These are phyloP conservation scores for Benitochromis conjunctus DNA, from an alignment of 2,113 vertebrate genomes.

Conservation along the genomic window DNA sequence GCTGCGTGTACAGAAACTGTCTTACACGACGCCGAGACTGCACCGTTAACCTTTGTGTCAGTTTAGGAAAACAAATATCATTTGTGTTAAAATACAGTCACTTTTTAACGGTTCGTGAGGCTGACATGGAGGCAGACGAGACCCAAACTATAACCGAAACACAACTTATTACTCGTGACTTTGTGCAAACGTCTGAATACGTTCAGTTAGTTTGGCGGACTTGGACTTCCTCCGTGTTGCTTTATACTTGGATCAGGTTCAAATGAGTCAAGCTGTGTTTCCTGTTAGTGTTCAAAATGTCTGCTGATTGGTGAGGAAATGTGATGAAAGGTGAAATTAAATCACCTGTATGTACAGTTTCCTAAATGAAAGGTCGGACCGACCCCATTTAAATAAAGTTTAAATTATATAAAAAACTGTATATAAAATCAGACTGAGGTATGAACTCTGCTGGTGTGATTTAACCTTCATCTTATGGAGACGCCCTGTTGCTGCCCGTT, in stretches of 20 bases:
- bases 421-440: not conserved
- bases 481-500: not conserved
- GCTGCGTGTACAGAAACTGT: not conserved
- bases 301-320: not conserved
- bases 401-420: not conserved
- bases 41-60: not conserved
- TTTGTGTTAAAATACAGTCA: not conserved
- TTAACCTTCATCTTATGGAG: not conserved
- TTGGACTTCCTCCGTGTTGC: not conserved
- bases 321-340: not conserved
- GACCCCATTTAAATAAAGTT: not conserved
- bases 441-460: not conserved
- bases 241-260: not conserved
- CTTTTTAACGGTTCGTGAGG: not conserved
- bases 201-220: not conserved
- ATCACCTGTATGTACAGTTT: not conserved
- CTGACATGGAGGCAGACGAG: not conserved
- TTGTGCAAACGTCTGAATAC: not conserved
- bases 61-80: not conserved
- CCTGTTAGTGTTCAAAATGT: not conserved
- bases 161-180: not conserved
- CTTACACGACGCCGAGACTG: not conserved
- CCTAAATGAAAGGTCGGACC: not conserved
- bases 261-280: not conserved
- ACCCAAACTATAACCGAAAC: not conserved